Evolutionary conservation across 2,113 vertebrate species (phyloP), one percentile per base, ranked within the genome.

Genomic region (Mirza zaza): DNA sequence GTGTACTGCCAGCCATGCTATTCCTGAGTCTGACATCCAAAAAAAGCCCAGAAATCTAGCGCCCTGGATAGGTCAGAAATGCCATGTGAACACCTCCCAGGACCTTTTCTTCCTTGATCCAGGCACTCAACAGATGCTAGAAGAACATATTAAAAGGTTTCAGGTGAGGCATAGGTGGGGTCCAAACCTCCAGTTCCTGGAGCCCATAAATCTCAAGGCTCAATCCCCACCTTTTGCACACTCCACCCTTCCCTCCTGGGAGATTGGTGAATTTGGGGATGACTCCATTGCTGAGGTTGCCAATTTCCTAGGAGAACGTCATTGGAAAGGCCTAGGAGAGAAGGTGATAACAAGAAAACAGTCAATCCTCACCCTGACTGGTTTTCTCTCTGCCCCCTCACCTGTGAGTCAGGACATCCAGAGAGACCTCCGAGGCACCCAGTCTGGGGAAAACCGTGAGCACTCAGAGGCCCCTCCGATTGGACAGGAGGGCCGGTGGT

Each of bases 81-180:
- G 1, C 45, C 4, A 0, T 0, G 1, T 32, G 8, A n/a, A 88
- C n/a, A 82, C 63, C 14, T 59, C 14, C 18, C 29, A 17, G 10
- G 50, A 52, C 1, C 32, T 67, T 36, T 6, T 8, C 45, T 94
- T 94, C 70, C 80, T 96, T 0, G 0, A 55, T 25, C 21, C 36
- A 10, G 5, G 27, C 3, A 85, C 39, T 63, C 75, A 2, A 42
- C 76, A 87, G 27, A 1, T 55, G 20, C 80, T 97, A 11, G 97
- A 96, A 77, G 36, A 50, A 12, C 92, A 96, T 65, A 45, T 34
- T 42, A 25, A 5, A 45, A 93, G 9, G 25, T 21, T 90, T 12
- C 5, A 21, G 34, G 75, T 71, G 7, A 89, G 39, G 45, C 87
- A 95, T 17, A 83, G 7, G 34, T 97, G 97, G 96, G 1, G 80